These are phyloP conservation scores for Acanthiza pusilla DNA, from an alignment of 2,797 vertebrate genomes.

Conservation along the genomic window DNA sequence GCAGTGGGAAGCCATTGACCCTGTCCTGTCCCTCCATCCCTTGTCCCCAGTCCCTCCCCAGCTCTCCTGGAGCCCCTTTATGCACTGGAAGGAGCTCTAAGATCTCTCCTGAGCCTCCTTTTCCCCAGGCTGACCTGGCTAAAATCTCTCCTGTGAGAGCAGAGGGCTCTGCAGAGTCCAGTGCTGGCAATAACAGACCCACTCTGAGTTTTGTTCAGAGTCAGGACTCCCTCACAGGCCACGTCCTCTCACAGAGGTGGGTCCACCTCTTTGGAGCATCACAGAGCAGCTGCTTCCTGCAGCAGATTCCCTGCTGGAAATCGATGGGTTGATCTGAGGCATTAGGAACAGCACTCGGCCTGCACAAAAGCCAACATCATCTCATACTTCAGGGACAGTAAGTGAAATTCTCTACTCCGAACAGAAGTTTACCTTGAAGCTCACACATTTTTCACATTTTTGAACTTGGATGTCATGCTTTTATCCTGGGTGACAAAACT, in stretches of 20 bases:
- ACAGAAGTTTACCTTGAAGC: not conserved
- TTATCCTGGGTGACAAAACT: not conserved
- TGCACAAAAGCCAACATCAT: not conserved
- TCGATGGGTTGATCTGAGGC: rapidly evolving
- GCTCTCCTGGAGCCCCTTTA: not conserved
- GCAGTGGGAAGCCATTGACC: not conserved
- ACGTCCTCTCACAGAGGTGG: not conserved
- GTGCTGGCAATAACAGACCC: not conserved
- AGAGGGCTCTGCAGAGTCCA: not conserved
- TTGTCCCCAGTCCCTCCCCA: not conserved
- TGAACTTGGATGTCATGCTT: not conserved
- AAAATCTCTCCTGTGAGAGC: not conserved
- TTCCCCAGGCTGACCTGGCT: not conserved
- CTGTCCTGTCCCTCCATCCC: not conserved
- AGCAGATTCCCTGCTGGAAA: not conserved
- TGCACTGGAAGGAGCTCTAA: not conserved
- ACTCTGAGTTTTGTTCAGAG: not conserved
- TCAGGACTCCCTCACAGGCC: not conserved
- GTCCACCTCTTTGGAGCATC: not conserved
- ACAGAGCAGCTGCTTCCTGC: not conserved
- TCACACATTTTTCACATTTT: not conserved
- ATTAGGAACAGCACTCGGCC: not conserved
- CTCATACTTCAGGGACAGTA: not conserved
- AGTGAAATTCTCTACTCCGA: not conserved
- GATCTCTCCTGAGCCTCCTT: not conserved